phyloP scores from a whole-genome alignment of 2,113 vertebrate species.

The Hippolais icterina region DNA sequence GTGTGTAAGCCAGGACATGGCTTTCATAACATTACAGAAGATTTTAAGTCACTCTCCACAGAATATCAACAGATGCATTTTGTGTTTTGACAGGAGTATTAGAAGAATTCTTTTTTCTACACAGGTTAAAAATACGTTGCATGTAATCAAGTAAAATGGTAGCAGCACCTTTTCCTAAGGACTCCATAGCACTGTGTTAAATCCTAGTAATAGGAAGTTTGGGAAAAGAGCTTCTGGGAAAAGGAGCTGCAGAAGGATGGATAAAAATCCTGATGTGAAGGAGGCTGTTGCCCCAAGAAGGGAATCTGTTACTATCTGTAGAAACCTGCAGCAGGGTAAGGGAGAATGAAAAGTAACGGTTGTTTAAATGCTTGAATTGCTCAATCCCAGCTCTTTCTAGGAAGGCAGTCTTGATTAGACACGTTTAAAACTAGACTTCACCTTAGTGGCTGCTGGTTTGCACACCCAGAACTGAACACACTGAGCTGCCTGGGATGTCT shows the following conservation, averaged over 20 bases:
- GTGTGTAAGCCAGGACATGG: not conserved
- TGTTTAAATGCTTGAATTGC: not conserved
- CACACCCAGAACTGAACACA: not conserved
- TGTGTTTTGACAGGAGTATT: not conserved
- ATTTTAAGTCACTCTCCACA: not conserved
- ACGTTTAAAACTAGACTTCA: not conserved
- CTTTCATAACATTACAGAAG: not conserved
- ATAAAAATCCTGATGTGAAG: not conserved
- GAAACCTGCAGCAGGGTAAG: not conserved
- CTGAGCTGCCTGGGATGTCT: not conserved
- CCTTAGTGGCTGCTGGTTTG: not conserved
- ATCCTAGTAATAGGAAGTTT: not conserved
- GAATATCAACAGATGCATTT: not conserved
- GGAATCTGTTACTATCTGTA: not conserved
- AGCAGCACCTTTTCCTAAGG: not conserved
- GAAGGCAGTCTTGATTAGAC: not conserved
- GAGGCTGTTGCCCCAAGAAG: not conserved
- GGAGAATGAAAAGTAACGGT: not conserved
- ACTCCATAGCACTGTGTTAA: not conserved
- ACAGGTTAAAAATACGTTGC: rapidly evolving
- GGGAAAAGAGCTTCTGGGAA: not conserved
- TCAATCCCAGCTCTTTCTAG: not conserved
- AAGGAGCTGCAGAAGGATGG: not conserved
- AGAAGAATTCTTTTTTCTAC: not conserved
- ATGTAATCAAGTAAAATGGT: not conserved